Base-by-base conservation (phyloP, 2,888 invertebrate species). In the Metacarcinus magister region DNA sequence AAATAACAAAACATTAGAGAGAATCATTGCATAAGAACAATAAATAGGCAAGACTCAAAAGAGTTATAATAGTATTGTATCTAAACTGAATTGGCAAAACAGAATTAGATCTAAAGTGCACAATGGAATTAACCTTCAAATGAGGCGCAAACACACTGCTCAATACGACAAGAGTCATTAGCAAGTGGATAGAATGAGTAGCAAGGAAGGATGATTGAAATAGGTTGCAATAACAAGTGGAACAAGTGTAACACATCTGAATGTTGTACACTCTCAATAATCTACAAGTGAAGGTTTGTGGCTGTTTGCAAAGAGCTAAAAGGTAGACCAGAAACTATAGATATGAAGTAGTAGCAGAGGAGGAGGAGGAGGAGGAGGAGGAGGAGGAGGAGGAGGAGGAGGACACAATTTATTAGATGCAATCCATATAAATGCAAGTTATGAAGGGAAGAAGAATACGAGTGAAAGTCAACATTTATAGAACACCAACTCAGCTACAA, bases 211-310 rank as follows among this genome's bases (percentile, higher is more conserved):
- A 32, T 87, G 87, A 39, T 13, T 87, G 39, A 87, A 19, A 10
- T 32, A 13, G 87, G 87, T 87, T 87, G 87, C 87, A 87, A 87
- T 32, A 87, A 39, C 39, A 87, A 16, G 39, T 87, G 16, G 87
- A 87, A 39, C 39, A 87, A 39, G 39, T 87, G 16, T 87, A 39
- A 39, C 87, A 87, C 87, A 87, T n/a, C 87, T 87, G 32, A 39
- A 87, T 87, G 39, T 13, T 87, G 87, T 39, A 87, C 87, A 87
- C 39, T 32, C 32, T 87, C 32, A 32, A 39, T 87, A 87, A 8
- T 87, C 87, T 87, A 87, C 87, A 39, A 19, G 87, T 87, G 87
- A 87, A 39, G 87, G 87, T 87, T 32, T 87, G 87, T 87, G 87
- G 39, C 39, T 87, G 87, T 87, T 87, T 87, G 87, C 39, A 87